Evolutionary conservation across 2,113 vertebrate species (phyloP).

Genomic region (Ceyx cyanopectus): DNA sequence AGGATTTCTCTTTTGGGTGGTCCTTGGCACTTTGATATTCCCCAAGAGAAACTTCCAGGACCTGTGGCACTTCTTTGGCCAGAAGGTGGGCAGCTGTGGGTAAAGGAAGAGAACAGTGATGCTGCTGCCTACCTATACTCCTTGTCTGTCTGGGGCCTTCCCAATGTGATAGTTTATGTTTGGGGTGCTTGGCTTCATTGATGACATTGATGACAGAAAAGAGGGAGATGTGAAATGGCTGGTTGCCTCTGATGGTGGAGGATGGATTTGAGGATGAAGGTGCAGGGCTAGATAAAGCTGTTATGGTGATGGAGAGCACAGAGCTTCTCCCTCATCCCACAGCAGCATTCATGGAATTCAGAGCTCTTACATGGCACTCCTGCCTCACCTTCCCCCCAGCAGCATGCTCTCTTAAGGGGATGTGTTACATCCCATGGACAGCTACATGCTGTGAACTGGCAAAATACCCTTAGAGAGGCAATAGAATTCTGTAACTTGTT

Average conservation of each 20-base stretch:
- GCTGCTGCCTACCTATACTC: rapidly evolving
- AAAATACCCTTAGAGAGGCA: conserved; percentile 14
- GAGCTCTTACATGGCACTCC: not conserved
- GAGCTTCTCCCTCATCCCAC: not conserved
- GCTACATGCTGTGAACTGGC: not conserved
- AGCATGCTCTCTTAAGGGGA: not conserved
- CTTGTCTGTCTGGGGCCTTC: not conserved
- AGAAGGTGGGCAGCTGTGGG: not conserved
- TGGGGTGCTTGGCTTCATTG: not conserved
- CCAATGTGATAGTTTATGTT: not conserved
- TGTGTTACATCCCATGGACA: not conserved
- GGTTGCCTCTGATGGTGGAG: not conserved
- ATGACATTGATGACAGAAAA: not conserved
- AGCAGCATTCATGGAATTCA: not conserved
- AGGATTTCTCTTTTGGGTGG: not conserved
- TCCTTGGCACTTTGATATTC: not conserved
- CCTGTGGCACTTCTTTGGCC: not conserved
- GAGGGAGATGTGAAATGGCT: not conserved
- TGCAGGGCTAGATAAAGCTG: not conserved
- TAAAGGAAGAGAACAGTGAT: not conserved
- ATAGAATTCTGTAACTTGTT: not conserved
- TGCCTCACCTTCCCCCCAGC: not conserved
- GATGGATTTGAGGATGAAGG: not conserved
- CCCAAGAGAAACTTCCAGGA: not conserved
- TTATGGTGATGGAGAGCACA: not conserved